These are phyloP conservation scores for Cyanoderma ruficeps DNA, from an alignment of 2,113 vertebrate genomes.

Conservation along the genomic window DNA sequence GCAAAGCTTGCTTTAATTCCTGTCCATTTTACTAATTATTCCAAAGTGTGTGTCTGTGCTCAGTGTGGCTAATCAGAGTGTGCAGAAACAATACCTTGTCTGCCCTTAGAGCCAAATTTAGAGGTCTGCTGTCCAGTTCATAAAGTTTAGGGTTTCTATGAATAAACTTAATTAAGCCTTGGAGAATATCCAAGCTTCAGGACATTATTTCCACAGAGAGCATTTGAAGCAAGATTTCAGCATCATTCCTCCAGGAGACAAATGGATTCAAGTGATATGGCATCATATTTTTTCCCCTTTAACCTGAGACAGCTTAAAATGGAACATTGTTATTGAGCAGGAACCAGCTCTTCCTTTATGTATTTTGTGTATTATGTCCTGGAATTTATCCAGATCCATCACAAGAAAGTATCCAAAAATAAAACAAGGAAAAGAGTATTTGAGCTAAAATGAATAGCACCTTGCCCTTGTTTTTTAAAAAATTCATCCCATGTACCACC, in stretches of 20 bases:
- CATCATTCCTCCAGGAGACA: background rate
- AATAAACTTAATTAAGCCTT: constrained; percentile 34
- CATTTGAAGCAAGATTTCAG: constrained; percentile 6
- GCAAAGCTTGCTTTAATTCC: background rate
- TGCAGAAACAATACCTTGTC: background rate
- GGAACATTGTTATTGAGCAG: constrained; percentile 23
- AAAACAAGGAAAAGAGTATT: background rate
- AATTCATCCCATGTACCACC: background rate
- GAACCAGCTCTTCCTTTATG: constrained; percentile 31
- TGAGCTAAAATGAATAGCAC: background rate
- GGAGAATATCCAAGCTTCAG: constrained; percentile 18
- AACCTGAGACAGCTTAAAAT: constrained; percentile 14
- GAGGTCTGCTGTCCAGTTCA: constrained; percentile 36
- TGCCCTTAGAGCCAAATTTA: background rate
- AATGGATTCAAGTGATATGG: background rate
- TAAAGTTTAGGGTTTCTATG: constrained; percentile 32
- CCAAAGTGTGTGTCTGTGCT: background rate
- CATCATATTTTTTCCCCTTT: background rate
- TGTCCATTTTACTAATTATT: background rate
- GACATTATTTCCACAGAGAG: background rate
- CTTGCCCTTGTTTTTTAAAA: background rate
- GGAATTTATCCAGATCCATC: constrained; percentile 21
- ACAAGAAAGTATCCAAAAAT: constrained; percentile 18
- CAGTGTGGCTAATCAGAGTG: background rate
- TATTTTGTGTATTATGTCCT: background rate